phyloP scores from a whole-genome alignment of 2,113 vertebrate genomes.

The Campylomormyrus tamandua region DNA sequence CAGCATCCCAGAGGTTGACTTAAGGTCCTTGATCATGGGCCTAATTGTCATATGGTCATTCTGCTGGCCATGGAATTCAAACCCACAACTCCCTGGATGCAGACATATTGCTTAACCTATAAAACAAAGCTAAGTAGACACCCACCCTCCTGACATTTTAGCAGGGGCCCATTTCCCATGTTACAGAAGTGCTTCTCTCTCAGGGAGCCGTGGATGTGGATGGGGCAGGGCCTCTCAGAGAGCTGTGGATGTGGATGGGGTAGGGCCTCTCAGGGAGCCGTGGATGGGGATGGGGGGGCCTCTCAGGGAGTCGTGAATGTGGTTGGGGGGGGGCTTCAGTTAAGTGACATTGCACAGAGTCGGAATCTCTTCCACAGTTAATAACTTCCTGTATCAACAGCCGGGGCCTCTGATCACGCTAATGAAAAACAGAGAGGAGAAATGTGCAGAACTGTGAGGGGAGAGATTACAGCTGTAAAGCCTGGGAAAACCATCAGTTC shows the following conservation, averaged over 20 bases:
- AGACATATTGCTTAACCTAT: background rate
- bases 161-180: background rate
- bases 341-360: slow-evolving; percentile 26
- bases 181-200: background rate
- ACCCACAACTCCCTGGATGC: background rate
- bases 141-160: background rate
- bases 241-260: background rate
- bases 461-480: background rate
- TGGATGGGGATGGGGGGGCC: no score
- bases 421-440: slow-evolving; percentile 35
- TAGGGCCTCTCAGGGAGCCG: no score
- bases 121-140: background rate
- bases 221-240: background rate
- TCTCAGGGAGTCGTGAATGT: background rate
- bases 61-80: background rate
- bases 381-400: slow-evolving; percentile 32
- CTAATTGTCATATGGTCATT: background rate
- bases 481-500: background rate
- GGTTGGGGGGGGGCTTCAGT: background rate
- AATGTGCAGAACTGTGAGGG: background rate
- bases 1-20: background rate
- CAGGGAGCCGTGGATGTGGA: background rate
- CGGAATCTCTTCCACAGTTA: slow-evolving; percentile 27
- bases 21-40: background rate
- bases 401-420: slow-evolving; percentile 21